Evolutionary conservation across 2,888 invertebrate genomes (phyloP).

Genomic region (Glomeris marginata): DNA sequence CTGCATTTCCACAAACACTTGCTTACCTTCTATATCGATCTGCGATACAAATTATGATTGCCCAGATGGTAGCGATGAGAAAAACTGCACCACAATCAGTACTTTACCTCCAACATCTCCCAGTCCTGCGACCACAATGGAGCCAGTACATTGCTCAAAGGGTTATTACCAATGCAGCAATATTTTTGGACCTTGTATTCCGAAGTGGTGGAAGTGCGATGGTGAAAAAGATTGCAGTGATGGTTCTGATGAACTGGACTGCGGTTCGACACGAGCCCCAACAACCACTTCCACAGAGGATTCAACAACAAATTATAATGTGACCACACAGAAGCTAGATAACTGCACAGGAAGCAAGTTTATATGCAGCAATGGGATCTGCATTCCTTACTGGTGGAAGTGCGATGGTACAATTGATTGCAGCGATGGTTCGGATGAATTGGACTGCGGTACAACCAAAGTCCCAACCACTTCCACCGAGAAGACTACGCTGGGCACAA

Average conservation of each 20-base stretch:
- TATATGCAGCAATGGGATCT: constrained; percentile 16
- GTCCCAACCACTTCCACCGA: constrained; percentile 4
- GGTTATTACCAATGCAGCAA: too few species aligned
- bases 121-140: constrained; percentile 36
- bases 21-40: constrained; percentile 21
- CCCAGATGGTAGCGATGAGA: constrained; percentile 19
- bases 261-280: constrained; percentile 12
- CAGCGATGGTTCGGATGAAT: constrained; percentile 46
- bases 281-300: constrained; percentile 6
- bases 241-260: constrained; percentile 21
- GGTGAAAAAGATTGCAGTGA: constrained; percentile 22
- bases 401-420: constrained; percentile 21
- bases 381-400: constrained; percentile 15
- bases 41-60: constrained; percentile 35
- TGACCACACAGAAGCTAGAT: constrained; percentile 3
- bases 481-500: constrained; percentile 11
- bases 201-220: constrained; percentile 20
- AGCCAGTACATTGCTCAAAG: too few species aligned
- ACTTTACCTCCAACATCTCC: constrained; percentile 41
- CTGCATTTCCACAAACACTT: constrained; percentile 19
- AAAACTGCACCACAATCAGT: constrained; percentile 27
- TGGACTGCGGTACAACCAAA: constrained; percentile 9
- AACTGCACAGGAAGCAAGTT: constrained; percentile 19
- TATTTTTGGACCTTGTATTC: constrained; percentile 17
- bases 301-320: too few species aligned